Evolutionary conservation across 30 jellyfish, hydroid and myxozoan genomes (phyloP), one percentile per base, ranked within the genome.

Genomic region (Hydractinia symbiolongicarpus): DNA sequence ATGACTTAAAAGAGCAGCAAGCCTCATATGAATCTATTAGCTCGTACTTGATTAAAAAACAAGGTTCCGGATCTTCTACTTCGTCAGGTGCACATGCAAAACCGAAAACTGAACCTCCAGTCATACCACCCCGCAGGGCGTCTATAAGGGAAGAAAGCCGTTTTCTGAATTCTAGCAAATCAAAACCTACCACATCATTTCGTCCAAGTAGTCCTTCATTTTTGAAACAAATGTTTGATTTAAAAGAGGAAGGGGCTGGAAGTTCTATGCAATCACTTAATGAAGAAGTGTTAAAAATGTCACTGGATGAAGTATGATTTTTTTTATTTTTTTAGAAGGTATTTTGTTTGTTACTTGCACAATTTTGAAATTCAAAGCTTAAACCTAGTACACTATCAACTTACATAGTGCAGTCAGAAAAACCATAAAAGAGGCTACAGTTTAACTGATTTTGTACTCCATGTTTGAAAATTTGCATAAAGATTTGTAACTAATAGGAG

Each of bases 1-100:
- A 86, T 30, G 95, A 82, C 53, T 89, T 91, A 10, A 80, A 81
- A 64, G 79, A 78, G 74, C 87, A 89, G 21, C 21, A 61, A 50
- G 50, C 64, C 6, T 61, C 66, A 61, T 61, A 74, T 55, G 83
- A 74, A 55, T 58, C 83, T 9, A 20, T 74, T 72, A 7, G 60
- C 51, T 66, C 61, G 5, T 50, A 50, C 74, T 55, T n/a, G 40
- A 44, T 64, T 7, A 64, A 64, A n/a, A 44, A 64, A 64, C 19
- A 30, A 30, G 44, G 44, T 30, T 30, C 44, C 44, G 44, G 44
- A 30, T 30, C 44, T 30, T 30, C 44, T 30, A 30, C 76, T 66
- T 7, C 76, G 0, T 6, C 76, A 0, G 70, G 19, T 60, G 19
- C 19, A 13, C 76, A 66, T 19, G 30, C 76, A 8, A 66, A 13